Evolutionary conservation across 2,113 vertebrate species (phyloP), one percentile per base, ranked within the genome.

Genomic region (Sclerurus mexicanus): DNA sequence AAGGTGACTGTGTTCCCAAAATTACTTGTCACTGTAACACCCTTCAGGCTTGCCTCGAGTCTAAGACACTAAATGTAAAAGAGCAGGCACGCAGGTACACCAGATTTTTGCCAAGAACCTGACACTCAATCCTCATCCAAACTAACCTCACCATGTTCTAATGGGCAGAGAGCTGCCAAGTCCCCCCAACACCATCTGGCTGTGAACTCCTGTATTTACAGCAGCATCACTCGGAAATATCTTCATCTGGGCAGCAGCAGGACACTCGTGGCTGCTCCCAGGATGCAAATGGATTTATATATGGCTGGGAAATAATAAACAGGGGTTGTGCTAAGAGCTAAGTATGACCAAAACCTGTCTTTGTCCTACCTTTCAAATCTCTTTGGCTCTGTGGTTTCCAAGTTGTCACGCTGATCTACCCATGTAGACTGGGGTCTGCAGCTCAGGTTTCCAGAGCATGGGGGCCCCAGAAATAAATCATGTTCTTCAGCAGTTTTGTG

Each of bases 201-300:
- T 93, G 75, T 42, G 33, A 83, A 95, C 89, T 88, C 44, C 76
- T 80, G 86, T 80, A 83, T 90, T 88, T 96, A 66, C 83, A 95
- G 80, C 75, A 94, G 80, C 46, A 80, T 47, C 37, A 18, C 71
- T 67, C 2, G 3, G 35, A 62, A 80, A 40, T 88, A 42, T 50
- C 74, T 91, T 87, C 56, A 58, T 91, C 67, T 83, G n/a, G 37
- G 22, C 63, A 90, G 80, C 67, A 89, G 53, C 35, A 18, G 71
- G 69, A 44, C 6, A 14, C 60, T 66, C 0, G 0, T 55, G 42
- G 40, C 67, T 83, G 67, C 53, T 71, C 59, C 44, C 76, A 76
- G 66, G 33, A 25, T 55, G 67, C 28, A 53, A 17, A 55, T 62
- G 35, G 44, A 82, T 73, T 39, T 47, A 27, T 24, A 5, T 33